Evolutionary conservation across 2,888 invertebrate genomes (phyloP), one percentile per base, ranked within the genome.

Genomic region (Diarsia brunnea): DNA sequence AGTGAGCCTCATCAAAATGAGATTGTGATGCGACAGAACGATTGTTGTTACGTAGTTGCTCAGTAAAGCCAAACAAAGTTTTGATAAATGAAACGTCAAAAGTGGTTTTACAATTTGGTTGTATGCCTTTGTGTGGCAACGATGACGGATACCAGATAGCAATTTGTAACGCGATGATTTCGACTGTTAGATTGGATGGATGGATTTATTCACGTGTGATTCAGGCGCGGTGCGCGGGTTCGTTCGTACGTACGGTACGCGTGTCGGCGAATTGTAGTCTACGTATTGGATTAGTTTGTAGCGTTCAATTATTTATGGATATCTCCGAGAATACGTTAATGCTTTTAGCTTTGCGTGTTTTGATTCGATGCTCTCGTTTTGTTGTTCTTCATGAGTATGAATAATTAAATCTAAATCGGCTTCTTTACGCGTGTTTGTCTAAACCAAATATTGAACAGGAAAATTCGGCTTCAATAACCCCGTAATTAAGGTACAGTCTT

Each of bases 61-160:
- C 66, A 72, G 73, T 82, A 83, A 78, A 79, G 73, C 43, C 79
- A 82, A 85, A 84, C 80, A 81, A 78, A 79, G 86, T 79, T 90
- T 90, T 91, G 91, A 93, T 90, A 85, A 89, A 92, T 91, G 88
- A 90, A 90, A 88, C 79, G 87, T 88, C 89, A 89, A 88, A 84
- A 79, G 79, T 71, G 84, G 85, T 74, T 87, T 72, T 83, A 83
- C 80, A 82, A 86, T 88, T 86, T 84, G 87, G 84, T 79, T 81
- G 78, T 69, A 79, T 75, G 79, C 78, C 76, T 87, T 86, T 88
- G 84, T 85, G 78, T 75, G 78, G 75, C 69, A 49, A 78, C 84
- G 81, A 79, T 85, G 82, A 87, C 81, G 73, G 82, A 84, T 85
- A 83, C 75, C 78, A 82, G 85, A 87, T 85, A 81, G 84, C 82